A percentile compares a stretch with the other conserved stretches of the same genome.
These are phyloP conservation scores for Notocelia uddmanniana DNA, from an alignment of 2,888 invertebrate genomes.

Conservation along the genomic window DNA sequence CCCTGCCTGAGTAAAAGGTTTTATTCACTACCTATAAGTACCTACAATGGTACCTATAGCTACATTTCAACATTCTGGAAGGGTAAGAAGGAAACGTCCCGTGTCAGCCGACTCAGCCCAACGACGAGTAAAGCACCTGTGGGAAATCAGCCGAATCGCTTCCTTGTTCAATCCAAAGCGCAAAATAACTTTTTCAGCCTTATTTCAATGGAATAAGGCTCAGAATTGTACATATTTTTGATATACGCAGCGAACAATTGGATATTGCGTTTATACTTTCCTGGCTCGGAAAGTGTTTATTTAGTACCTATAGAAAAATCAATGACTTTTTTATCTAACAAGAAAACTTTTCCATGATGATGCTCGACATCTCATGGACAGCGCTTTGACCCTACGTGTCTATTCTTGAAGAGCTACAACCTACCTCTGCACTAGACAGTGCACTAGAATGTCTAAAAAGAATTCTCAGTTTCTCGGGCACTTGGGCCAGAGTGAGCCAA, in stretches of 20 bases:
- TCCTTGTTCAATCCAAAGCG: neutral
- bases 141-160: constrained; percentile 17
- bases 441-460: no score
- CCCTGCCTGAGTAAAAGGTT: no score
- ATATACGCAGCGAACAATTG: neutral
- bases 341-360: no score
- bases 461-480: no score
- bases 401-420: no score
- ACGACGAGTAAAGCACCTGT: neutral
- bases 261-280: neutral
- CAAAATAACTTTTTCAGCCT: neutral
- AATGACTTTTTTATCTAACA: no score
- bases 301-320: neutral
- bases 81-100: neutral
- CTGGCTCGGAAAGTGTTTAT: neutral
- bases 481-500: no score
- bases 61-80: constrained; percentile 1
- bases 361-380: no score
- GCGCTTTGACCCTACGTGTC: no score
- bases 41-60: no score
- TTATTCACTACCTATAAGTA: no score
- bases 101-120: constrained; percentile 1
- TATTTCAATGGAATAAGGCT: neutral
- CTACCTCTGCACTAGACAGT: no score
- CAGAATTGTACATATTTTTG: neutral